Conservation (phyloP, 2,113 vertebrate genomes). For the Macquaria ambigua region DNA sequence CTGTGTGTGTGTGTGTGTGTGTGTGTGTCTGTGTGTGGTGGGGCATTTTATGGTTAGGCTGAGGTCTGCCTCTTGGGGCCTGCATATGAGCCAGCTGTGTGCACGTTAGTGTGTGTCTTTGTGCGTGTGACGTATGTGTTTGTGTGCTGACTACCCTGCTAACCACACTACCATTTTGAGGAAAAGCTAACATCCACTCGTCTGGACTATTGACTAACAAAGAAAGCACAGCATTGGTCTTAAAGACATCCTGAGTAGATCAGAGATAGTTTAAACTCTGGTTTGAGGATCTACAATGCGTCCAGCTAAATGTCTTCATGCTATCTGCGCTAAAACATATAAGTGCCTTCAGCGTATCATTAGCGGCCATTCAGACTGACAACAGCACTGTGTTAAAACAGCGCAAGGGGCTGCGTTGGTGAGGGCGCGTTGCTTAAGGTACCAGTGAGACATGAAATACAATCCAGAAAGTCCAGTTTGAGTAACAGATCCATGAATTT, state of each 20-base stretch:
- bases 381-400: neutral
- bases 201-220: neutral
- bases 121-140: constrained; percentile 12
- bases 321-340: neutral
- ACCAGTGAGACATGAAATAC: neutral
- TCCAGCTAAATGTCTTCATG: neutral
- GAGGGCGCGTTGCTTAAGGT: neutral
- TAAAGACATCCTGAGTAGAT: neutral
- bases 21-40: constrained; percentile 43
- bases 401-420: neutral
- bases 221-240: neutral
- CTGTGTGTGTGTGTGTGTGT: constrained; percentile 28
- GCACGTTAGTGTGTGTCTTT: constrained; percentile 3
- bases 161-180: constrained; percentile 11
- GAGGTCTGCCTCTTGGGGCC: constrained; percentile 48
- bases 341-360: neutral
- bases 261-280: neutral
- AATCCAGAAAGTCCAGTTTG: neutral
- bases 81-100: constrained; percentile 52
- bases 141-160: constrained; percentile 7
- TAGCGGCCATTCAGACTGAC: neutral
- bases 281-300: neutral
- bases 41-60: constrained; percentile 56
- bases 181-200: neutral
- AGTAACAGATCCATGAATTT: neutral